A percentile compares a stretch with the other conserved stretches of the same genome.
These are phyloP conservation scores for Agonopterix alstromeriana DNA, from an alignment of 2,888 invertebrate species.

Conservation along the genomic window DNA sequence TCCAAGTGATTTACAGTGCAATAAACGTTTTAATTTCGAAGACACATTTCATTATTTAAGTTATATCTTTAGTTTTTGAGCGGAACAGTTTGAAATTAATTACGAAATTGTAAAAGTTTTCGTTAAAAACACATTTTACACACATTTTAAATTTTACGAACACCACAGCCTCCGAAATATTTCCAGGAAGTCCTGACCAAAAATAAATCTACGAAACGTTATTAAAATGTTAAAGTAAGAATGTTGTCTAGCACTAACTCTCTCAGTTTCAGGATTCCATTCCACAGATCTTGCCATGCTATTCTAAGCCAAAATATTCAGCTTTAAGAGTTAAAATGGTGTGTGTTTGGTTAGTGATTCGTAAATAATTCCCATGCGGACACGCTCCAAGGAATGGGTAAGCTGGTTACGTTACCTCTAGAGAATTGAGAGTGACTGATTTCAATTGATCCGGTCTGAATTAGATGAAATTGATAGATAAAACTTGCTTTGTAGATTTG, in stretches of 20 bases:
- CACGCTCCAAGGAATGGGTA: constrained; percentile 31
- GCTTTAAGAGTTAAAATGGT: too few relatives aligned
- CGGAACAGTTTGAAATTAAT: not conserved
- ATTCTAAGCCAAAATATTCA: too few relatives aligned
- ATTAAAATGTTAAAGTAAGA: too few relatives aligned
- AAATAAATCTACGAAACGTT: too few relatives aligned
- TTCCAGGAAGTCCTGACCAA: too few relatives aligned
- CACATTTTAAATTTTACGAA: too few relatives aligned
- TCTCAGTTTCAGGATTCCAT: too few relatives aligned
- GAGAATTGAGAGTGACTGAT: constrained; percentile 30
- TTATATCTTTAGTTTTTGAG: not conserved
- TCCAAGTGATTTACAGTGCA: constrained; percentile 40
- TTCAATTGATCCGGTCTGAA: constrained; percentile 8
- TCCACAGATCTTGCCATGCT: constrained; percentile 4
- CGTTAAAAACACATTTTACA: not conserved
- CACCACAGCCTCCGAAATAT: too few relatives aligned
- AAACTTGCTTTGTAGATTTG: too few relatives aligned
- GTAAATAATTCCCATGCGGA: constrained; percentile 33
- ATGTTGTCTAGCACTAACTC: too few relatives aligned
- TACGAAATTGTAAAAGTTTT: not conserved
- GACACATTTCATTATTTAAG: constrained; percentile 35
- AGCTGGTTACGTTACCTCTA: constrained; percentile 35
- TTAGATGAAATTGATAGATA: not conserved
- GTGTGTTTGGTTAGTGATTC: too few relatives aligned
- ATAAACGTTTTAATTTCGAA: constrained; percentile 54